Conservation (phyloP, 2,888 invertebrate genomes). For the Drosophila sordidapex region DNA sequence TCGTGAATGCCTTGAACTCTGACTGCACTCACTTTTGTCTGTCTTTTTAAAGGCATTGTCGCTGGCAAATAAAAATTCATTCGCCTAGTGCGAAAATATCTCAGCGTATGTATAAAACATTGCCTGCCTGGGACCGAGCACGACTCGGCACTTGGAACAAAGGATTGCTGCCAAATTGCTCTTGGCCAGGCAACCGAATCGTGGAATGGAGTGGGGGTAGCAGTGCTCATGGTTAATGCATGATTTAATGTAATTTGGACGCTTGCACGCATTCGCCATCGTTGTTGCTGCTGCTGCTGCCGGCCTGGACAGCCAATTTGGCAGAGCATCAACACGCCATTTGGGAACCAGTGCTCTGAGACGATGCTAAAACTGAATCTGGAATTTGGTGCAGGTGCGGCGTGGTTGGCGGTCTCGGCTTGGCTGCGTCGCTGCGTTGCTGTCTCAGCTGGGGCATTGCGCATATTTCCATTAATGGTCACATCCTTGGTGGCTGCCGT, state of each 20-base stretch:
- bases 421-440: not conserved
- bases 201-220: not conserved
- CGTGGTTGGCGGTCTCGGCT: conserved; percentile 1
- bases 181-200: conserved; percentile 31
- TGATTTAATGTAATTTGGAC: conserved; percentile 80
- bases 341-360: conserved; percentile 54
- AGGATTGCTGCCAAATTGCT: conserved; percentile 76
- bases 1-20: conserved; percentile 39
- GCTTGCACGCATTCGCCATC: conserved; percentile 66
- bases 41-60: conserved; percentile 30
- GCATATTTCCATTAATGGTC: conserved; percentile 80
- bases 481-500: conserved; percentile 75
- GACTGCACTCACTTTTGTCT: conserved; percentile 10
- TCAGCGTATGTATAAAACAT: conserved; percentile 73
- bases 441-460: conserved; percentile 62
- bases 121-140: conserved; percentile 40
- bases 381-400: conserved; percentile 48
- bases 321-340: conserved; percentile 82
- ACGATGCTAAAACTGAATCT: conserved; percentile 18
- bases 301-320: conserved; percentile 64
- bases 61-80: conserved; percentile 75
- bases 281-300: conserved; percentile 13
- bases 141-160: conserved; percentile 66
- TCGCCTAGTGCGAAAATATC: conserved; percentile 42
- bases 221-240: conserved; percentile 82